These are phyloP conservation scores for Creontiades dilutus DNA, from an alignment of 2,888 invertebrate species.

Conservation along the genomic window DNA sequence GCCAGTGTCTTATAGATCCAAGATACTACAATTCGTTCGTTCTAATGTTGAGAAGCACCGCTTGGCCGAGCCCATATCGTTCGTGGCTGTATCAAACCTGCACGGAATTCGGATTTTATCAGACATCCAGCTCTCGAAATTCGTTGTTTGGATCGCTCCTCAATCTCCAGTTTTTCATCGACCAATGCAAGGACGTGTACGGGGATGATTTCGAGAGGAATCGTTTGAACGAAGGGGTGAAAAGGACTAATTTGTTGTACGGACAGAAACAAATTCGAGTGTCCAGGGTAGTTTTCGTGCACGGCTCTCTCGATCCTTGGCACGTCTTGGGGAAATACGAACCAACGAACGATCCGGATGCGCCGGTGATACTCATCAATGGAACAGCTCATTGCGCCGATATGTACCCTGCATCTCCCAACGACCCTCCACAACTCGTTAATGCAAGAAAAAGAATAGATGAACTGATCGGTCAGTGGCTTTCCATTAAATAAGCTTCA, in stretches of 20 bases:
- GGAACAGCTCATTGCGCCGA: slow-evolving; percentile 97
- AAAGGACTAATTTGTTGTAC: slow-evolving; percentile 88
- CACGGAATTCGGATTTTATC: slow-evolving; percentile 97
- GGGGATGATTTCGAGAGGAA: slow-evolving; percentile 85
- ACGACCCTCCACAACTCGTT: slow-evolving; percentile 85
- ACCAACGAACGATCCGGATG: slow-evolving; percentile 51
- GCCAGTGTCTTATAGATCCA: slow-evolving; percentile 79
- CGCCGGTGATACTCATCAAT: slow-evolving; percentile 87
- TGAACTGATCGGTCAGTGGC: slow-evolving; percentile 82
- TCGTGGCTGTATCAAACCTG: slow-evolving; percentile 98
- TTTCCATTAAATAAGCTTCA: slow-evolving; percentile 75
- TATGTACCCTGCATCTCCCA: slow-evolving; percentile 88
- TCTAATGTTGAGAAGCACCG: slow-evolving; percentile 81
- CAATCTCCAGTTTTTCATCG: slow-evolving; percentile 86
- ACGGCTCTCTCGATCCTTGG: slow-evolving; percentile 94
- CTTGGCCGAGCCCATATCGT: too few species aligned
- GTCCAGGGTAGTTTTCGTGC: slow-evolving; percentile 89
- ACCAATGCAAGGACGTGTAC: slow-evolving; percentile 91
- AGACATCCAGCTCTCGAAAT: slow-evolving; percentile 86
- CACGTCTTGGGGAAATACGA: slow-evolving; percentile 87
- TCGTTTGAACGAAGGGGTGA: slow-evolving; percentile 83
- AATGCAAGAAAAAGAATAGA: slow-evolving; percentile 85
- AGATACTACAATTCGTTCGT: slow-evolving; percentile 86
- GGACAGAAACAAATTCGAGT: slow-evolving; percentile 83
- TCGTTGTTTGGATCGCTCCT: slow-evolving; percentile 88